Conservation (phyloP, 2,797 vertebrate species). For the Falco peregrinus region DNA sequence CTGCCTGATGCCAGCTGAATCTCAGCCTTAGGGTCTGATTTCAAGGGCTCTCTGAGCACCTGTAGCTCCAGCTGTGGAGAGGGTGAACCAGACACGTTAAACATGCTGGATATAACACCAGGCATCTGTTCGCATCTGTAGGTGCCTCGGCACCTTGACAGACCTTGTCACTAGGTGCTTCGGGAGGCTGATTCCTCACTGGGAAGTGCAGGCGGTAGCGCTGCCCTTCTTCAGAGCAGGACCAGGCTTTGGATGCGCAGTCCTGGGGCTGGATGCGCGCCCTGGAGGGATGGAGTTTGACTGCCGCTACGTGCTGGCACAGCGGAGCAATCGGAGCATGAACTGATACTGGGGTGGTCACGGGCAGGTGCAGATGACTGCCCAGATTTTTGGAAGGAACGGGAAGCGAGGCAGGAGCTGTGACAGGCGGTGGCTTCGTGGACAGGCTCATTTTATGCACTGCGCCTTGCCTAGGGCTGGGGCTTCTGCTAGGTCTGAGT, state of each 20-base stretch:
- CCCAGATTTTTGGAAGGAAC: neutral
- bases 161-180: neutral
- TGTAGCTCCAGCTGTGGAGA: neutral
- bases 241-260: too few relatives aligned
- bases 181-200: neutral
- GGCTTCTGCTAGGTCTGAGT: neutral
- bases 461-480: neutral
- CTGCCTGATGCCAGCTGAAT: neutral
- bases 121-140: neutral
- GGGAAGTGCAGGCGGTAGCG: fast-evolving
- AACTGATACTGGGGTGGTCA: neutral
- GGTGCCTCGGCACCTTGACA: neutral
- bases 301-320: neutral
- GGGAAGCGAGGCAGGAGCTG: neutral
- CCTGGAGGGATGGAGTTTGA: neutral
- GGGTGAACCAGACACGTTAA: neutral
- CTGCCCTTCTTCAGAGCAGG: neutral
- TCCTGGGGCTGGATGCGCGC: neutral
- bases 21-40: neutral
- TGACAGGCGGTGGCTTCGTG: neutral
- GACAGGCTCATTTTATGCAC: neutral
- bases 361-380: neutral
- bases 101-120: neutral
- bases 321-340: neutral
- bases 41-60: neutral